Base-by-base conservation (phyloP, 2,797 vertebrate genomes). In the Helarctos malayanus region DNA sequence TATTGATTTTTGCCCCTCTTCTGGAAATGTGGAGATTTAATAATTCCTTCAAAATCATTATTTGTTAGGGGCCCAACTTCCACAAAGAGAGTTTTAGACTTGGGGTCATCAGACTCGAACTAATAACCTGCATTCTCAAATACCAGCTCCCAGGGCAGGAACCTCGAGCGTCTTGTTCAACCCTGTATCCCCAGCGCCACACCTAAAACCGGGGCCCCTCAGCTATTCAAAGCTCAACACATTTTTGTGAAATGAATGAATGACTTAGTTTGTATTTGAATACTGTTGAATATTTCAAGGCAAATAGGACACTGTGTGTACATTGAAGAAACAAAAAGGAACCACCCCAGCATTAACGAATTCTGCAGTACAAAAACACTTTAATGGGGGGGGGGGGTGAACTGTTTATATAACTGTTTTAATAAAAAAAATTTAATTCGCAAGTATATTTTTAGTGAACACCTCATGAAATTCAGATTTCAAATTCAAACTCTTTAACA, bases 401-500 rank as follows among this genome's bases (percentile, higher is more conserved):
- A 80, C n/a, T 35, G 16, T 79, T 47, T 87, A 45, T 86, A 54
- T 45, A 3, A 27, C 21, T 23, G 13, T n/a, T 69, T 69, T 81
- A 57, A 73, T 68, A 35, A 4, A 18, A 45, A 59, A 69, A 92
- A 86, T 47, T 73, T 54, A 82, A 89, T 83, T 90, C 65, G 45
- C 29, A 75, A 57, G 15, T 19, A 41, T 85, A 87, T 13, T 91
- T 92, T 45, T 3, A 49, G 47, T n/a, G n/a, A 92, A 65, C 38
- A 69, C 13, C 27, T 93, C 57, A 80, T 16, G 27, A 88, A 83
- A 88, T 29, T 83, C 86, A 75, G n/a, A 63, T 96, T 97, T 93
- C 80, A 84, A 88, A 96, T 93, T 76, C 69, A 83, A 71, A 89
- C 15, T n/a, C 16, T 79, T 21, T 68, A 84, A 73, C 18, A 41